Base-by-base conservation (phyloP, 1,140 invertebrate genomes). In the Eufriesea mexicana region DNA sequence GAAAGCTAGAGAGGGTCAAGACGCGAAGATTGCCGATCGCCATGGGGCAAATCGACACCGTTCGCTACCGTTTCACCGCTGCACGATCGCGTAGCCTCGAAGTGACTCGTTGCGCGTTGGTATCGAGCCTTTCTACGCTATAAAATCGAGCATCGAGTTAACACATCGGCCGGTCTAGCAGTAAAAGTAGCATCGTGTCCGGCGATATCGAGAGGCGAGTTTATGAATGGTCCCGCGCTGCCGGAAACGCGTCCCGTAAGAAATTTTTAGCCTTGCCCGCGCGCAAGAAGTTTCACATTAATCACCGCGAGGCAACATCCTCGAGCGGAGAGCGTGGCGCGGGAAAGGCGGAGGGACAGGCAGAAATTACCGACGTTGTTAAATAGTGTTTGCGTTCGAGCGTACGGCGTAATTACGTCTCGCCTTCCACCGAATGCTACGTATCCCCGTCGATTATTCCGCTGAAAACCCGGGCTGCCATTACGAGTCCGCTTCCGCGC, bases 241-340 rank as follows among this genome's bases (percentile, higher is more conserved):
- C 68, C 78, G 78, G 79, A 80, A 80, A 80, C 18, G 59, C 79
- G 79, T 80, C 79, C 79, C 79, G 79, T 80, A 80, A 74, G 79
- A 80, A 80, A 74, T 80, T 80, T 80, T 74, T 80, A 80, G 71
- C 71, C 75, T 76, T 74, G 85, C 76, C 64, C 64, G 85, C 80
- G 70, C 72, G 80, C 85, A 80, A 80, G 59, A 79, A 72, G 79
- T 72, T 86, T 73, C 85, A 75, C 85, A 86, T 87, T 86, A 86
- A 80, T 80, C 79, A 80, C 86, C 72, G 72, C 78, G 57, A 49
- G 75, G 57, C 66, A 85, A 66, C 79, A 85, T 86, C 85, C 64
- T 78, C 76, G 23, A 23, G 23, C 10, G 35, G 23, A 16, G 35
- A 66, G 64, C 49, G 64, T 54, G 70, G 73, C 61, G 66, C 72